These are phyloP conservation scores for Hybos culiciformis DNA, from an alignment of 2,888 invertebrate genomes.

Conservation along the genomic window DNA sequence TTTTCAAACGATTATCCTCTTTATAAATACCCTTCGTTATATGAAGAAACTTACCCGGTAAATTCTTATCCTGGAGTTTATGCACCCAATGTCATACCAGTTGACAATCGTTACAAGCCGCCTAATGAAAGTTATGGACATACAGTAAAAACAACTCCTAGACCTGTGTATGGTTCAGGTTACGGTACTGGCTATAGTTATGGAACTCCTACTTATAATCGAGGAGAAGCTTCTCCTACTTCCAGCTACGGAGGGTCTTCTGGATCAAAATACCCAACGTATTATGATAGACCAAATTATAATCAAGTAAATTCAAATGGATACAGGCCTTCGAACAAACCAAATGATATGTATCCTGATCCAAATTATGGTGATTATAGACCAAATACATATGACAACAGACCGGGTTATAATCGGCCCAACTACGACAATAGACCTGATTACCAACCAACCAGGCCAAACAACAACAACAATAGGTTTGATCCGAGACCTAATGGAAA, in stretches of 20 bases:
- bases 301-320: too few relatives aligned
- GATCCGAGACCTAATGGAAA: not conserved
- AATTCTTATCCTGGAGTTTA: constrained; percentile 30
- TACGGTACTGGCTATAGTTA: constrained; percentile 34
- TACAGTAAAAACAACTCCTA: constrained; percentile 20
- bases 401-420: constrained; percentile 1
- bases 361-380: constrained; percentile 11
- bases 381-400: constrained; percentile 6
- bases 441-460: not conserved
- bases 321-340: too few relatives aligned
- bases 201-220: constrained; percentile 23
- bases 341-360: constrained; percentile 3
- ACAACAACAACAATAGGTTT: not conserved
- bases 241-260: too few relatives aligned
- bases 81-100: constrained; percentile 31
- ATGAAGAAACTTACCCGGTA: constrained; percentile 32
- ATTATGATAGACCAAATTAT: constrained; percentile 11
- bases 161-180: constrained; percentile 29
- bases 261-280: constrained; percentile 17
- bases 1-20: constrained; percentile 32
- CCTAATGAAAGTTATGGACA: constrained; percentile 12
- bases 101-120: constrained; percentile 27
- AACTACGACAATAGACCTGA: constrained; percentile 4
- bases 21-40: constrained; percentile 33
- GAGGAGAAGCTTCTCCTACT: constrained; percentile 16